Evolutionary conservation across 1,140 invertebrate species (phyloP), one percentile per base, ranked within the genome.

Genomic region (Polypedilum pembai): DNA sequence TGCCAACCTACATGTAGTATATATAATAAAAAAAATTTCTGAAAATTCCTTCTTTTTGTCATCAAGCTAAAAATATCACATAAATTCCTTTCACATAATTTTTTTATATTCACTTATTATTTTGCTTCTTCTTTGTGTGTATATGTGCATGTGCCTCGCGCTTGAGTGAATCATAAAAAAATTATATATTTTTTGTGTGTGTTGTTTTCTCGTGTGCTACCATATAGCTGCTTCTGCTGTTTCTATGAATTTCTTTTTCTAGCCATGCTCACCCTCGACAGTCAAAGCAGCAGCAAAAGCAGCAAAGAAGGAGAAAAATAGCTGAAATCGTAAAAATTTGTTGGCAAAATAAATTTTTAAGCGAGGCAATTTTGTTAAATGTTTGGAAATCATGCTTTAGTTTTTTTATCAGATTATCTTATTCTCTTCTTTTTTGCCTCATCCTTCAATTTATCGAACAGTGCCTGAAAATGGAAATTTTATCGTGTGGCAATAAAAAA

Each of bases 381-480:
- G 45, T 56, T 56, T 56, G 45, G 45, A 56, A 56, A 56, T 56
- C 45, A 12, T 56, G 45, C 12, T 56, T 12, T 56, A 56, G 45
- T 56, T 56, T 56, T 5, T 33, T 56, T 56, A 56, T 56, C 45
- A 56, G 45, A 56, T 56, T 56, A 56, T 56, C 45, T n/a, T n/a
- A 8, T n/a, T n/a, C 4, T 56, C n/a, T n/a, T 56, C 45, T n/a
- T n/a, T n/a, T 56, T 56, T 56, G 12, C 3, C 45, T 56, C 45
- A 56, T 56, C 12, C 45, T 56, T 15, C 5, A 3, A 33, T 33
- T 33, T 33, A 33, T 33, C 5, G 24, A 45, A 8, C 45, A 15
- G n/a, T 33, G 45, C 45, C 45, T 56, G 45, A 56, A 56, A 56
- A 56, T 56, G 45, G 45, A 56, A 56, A n/a, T 56, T 56, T 56